Conservation (phyloP, 2,113 vertebrate genomes). For the Equus quagga region DNA sequence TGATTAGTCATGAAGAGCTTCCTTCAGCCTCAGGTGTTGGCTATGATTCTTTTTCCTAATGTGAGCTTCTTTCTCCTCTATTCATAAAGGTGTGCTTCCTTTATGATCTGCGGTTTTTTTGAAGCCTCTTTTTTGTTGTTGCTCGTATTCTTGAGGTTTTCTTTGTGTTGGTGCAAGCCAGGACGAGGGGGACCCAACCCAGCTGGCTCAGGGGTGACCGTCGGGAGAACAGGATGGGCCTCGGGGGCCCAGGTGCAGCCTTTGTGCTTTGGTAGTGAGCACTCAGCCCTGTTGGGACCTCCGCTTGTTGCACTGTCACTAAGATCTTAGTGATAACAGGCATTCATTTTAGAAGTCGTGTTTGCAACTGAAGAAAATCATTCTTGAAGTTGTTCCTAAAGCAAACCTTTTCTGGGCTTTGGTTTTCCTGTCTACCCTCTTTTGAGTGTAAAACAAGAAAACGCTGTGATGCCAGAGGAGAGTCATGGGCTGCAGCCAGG, state of each 20-base stretch:
- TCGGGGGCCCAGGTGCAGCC: no score
- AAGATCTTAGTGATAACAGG: background rate
- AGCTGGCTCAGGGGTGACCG: background rate
- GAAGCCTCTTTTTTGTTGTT: background rate
- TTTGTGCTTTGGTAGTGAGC: accelerated
- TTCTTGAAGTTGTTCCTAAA: background rate
- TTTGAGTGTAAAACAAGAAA: background rate
- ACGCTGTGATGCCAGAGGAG: background rate
- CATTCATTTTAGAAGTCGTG: background rate
- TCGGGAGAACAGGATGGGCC: background rate
- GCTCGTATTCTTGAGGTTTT: background rate
- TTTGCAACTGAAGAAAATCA: background rate
- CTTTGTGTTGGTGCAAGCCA: background rate
- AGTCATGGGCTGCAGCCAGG: background rate
- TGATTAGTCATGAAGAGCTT: background rate
- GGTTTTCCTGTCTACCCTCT: background rate
- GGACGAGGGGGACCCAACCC: background rate
- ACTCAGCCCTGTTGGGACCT: background rate
- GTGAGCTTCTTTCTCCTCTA: background rate
- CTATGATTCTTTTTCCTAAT: background rate
- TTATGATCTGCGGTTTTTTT: background rate
- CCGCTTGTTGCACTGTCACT: background rate
- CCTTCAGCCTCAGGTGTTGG: background rate
- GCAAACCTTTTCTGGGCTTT: background rate
- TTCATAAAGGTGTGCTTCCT: background rate